Evolutionary conservation across 2,888 invertebrate genomes (phyloP).

Genomic region (Parasteatoda lunata): DNA sequence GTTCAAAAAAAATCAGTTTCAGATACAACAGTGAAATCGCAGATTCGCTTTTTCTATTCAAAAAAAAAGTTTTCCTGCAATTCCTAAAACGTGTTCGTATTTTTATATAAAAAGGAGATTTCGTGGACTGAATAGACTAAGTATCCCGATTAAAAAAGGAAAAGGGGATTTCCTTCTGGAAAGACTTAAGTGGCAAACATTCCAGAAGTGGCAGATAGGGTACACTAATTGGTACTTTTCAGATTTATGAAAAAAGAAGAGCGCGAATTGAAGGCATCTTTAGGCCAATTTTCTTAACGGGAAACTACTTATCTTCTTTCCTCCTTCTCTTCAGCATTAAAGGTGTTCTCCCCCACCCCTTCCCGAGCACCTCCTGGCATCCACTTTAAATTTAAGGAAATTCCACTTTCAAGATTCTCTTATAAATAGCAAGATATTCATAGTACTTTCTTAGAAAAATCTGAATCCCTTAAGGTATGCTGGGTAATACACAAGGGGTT

Average conservation of each 20-base stretch:
- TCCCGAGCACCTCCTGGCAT: background rate
- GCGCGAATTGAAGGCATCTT: constrained; percentile 17
- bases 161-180: constrained; percentile 10
- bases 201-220: constrained; percentile 42
- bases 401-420: too few species aligned
- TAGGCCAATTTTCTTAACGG: constrained; percentile 28
- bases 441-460: too few species aligned
- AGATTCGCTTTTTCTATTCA: too few species aligned
- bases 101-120: too few species aligned
- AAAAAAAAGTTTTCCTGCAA: too few species aligned
- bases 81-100: too few species aligned
- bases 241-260: constrained; percentile 54
- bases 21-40: too few species aligned
- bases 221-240: constrained; percentile 52
- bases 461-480: too few species aligned
- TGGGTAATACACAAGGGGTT: too few species aligned
- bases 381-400: constrained; percentile 22
- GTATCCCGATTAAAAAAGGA: background rate
- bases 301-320: background rate
- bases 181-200: background rate
- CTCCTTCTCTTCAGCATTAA: constrained; percentile 7
- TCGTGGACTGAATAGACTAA: background rate
- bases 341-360: constrained; percentile 21
- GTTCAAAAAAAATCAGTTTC: too few species aligned
- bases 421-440: too few species aligned